Evolutionary conservation across 1,140 invertebrate species (phyloP), one percentile per base, ranked within the genome.

Genomic region (Aphidius ervi): DNA sequence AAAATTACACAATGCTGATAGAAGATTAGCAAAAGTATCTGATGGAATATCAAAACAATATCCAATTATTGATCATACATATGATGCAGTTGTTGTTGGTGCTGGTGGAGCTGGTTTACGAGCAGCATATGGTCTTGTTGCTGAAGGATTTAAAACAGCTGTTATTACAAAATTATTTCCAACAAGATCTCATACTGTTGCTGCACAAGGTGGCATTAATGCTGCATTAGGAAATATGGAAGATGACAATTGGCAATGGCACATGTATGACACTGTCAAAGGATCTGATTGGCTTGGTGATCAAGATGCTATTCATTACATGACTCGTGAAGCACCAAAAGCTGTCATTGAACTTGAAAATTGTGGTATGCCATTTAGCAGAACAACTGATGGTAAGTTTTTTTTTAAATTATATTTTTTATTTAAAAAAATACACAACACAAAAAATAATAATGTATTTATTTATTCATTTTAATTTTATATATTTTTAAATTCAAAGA

Each of bases 201-300:
- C 97, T 64, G 97, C 97, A 20, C 97, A 99, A 80, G 95, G 97
- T 64, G 97, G 97, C 59, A 95, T 99, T 64, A 98, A 98, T 86
- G 95, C 95, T 58, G 94, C 95, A 23, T 74, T 90, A 64, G 84
- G 85, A 77, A 81, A 79, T 64, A 83, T 84, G 83, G 96, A 98
- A 81, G 87, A 88, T 16, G 96, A 99, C 74, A 89, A 94, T 69
- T 99, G 97, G 97, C 86, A 89, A 46, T 99, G 93, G 89, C 97
- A 99, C 74, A 97, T 98, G 88, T 96, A 97, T 77, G 96, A 92
- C 75, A 99, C 97, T 6, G 94, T 99, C 8, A 99, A 99, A 78
- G 97, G 97, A 20, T 98, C 95, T 48, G 97, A 99, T 85, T 99
- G 97, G 97, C 84, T 99, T 6, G 97, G 97, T 67, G 97, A 99